Conservation (phyloP, 2,888 invertebrate species). For the Zaprionus lineosus region DNA sequence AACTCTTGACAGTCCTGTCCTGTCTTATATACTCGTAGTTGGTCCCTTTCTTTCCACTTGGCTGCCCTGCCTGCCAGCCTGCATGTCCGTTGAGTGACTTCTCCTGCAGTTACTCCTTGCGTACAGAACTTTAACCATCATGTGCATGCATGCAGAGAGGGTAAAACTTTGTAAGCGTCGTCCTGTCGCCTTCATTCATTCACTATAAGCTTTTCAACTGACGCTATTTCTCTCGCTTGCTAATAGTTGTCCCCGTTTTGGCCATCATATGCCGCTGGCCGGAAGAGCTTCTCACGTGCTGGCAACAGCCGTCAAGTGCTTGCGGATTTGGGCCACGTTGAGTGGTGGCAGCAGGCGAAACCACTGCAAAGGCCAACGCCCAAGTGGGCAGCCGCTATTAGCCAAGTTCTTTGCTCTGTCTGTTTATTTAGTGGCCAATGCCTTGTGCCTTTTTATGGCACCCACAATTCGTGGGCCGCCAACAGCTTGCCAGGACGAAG, state of each 20-base stretch:
- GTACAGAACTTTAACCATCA: constrained; percentile 38
- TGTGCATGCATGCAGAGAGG: constrained; percentile 28
- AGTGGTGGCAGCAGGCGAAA: constrained; percentile 28
- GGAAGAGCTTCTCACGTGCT: constrained; percentile 64
- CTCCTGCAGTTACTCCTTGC: constrained; percentile 17
- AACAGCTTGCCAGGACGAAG: constrained; percentile 17
- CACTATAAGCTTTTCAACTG: neutral
- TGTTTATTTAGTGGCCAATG: constrained; percentile 65
- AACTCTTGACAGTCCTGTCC: neutral
- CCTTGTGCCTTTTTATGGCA: constrained; percentile 57
- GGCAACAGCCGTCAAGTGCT: constrained; percentile 66
- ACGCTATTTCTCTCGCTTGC: neutral
- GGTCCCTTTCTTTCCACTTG: constrained; percentile 3
- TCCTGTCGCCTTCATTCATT: constrained; percentile 45
- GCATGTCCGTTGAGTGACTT: neutral
- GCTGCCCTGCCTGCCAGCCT: neutral
- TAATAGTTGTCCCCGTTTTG: neutral
- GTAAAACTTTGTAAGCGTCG: constrained; percentile 66
- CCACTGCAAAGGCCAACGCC: constrained; percentile 12
- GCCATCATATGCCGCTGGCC: constrained; percentile 43
- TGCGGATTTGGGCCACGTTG: constrained; percentile 63
- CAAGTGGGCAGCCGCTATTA: constrained; percentile 39
- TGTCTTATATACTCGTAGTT: constrained; percentile 7
- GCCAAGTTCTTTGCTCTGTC: constrained; percentile 44
- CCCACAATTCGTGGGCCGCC: constrained; percentile 13